Base-by-base conservation (phyloP, 2,113 vertebrate genomes). In the Corythaeola cristata region DNA sequence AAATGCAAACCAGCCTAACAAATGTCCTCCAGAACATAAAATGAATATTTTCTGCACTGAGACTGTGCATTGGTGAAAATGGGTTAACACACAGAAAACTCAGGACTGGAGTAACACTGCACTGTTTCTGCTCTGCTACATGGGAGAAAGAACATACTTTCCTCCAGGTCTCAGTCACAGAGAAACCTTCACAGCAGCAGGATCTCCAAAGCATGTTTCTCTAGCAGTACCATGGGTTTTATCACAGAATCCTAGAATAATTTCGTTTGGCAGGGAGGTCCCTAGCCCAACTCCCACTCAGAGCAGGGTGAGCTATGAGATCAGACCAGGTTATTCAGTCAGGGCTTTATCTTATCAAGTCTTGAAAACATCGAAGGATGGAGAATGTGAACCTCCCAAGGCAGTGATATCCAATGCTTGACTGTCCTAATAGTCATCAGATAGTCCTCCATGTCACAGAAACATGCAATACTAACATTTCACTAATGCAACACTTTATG, bases 401-500 rank as follows among this genome's bases (percentile, higher is more conserved):
- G 47, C 18, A 90, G 44, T 3, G 1, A n/a, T 47, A 53, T 35
- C 63, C 2, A 6, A 33, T 55, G 32, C 32, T 19, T 15, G 17
- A 45, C 68, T 50, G 45, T 28, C 73, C 37, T 24, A 52, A 13
- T 1, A 89, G 24, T 1, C 44, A 84, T 18, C 39, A 79, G 56
- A 39, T 0, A 28, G 15, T 0, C 9, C 7, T 32, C 4, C 76
- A 10, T 4, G 7, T 23, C 62, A 63, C 44, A 90, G 37, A 66
- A 78, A 37, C 37, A 66, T 8, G 14, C 47, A 71, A 41, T 23
- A 47, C 39, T 60, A 77, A 71, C 59, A 68, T 81, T 47, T 49
- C 77, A 44, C 33, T 39, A 18, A 45, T 0, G 0, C 8, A 11
- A 49, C 19, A 39, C 27, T 56, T 60, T 27, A 35, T 0, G 0